Conservation (phyloP, 2,888 invertebrate species). For the Sarcophaga rosellei region DNA sequence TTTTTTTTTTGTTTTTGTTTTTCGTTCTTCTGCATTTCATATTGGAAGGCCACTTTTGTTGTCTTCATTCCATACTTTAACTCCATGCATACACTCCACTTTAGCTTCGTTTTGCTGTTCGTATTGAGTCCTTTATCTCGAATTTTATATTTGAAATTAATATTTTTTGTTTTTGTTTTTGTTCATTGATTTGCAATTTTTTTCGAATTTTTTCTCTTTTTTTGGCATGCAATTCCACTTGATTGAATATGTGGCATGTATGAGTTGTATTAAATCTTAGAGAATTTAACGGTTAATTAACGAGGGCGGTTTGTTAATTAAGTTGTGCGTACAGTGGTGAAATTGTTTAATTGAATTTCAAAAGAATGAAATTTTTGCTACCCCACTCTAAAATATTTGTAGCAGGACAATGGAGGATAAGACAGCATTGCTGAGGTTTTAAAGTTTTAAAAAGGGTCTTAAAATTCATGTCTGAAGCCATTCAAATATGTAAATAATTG, state of each 20-base stretch:
- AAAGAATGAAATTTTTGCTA: neutral
- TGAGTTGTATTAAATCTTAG: slow-evolving; percentile 18
- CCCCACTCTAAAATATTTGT: no score
- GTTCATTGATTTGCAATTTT: slow-evolving; percentile 55
- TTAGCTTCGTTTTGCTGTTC: neutral
- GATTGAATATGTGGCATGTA: slow-evolving; percentile 60
- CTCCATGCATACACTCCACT: slow-evolving; percentile 9
- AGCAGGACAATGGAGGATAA: no score
- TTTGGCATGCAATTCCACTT: slow-evolving; percentile 55
- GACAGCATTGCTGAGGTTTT: no score
- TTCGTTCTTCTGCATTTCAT: neutral
- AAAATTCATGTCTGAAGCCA: no score
- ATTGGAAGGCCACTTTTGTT: slow-evolving; percentile 49
- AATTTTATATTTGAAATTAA: slow-evolving; percentile 58
- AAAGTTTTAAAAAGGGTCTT: no score
- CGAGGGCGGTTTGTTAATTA: slow-evolving; percentile 37
- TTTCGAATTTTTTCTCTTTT: neutral
- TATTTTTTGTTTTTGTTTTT: slow-evolving; percentile 41
- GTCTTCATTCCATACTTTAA: neutral
- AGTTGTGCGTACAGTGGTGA: neutral
- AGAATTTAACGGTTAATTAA: slow-evolving; percentile 50
- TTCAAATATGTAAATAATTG: no score
- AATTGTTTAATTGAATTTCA: slow-evolving; percentile 1
- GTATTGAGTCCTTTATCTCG: slow-evolving; percentile 8
- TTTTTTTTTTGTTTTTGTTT: no score